Evolutionary conservation across 2,797 vertebrate species (phyloP).

Genomic region (Alosa sapidissima): DNA sequence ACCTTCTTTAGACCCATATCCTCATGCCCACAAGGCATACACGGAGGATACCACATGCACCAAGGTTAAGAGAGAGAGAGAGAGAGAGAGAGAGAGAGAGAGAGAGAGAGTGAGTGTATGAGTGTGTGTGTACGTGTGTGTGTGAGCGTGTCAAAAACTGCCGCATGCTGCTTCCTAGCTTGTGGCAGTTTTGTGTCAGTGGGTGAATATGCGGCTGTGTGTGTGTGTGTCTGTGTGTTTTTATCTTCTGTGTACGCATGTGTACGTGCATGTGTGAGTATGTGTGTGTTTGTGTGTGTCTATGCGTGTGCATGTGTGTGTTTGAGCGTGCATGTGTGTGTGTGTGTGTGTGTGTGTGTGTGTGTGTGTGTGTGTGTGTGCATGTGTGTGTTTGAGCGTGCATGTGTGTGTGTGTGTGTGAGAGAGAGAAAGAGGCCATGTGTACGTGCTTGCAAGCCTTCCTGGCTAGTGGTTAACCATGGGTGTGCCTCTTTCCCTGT

Average conservation of each 20-base stretch:
- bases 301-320: background rate
- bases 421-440: background rate
- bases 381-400: background rate
- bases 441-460: background rate
- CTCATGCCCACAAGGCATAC: background rate
- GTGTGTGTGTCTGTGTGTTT: background rate
- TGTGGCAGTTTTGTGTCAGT: conserved; percentile 13
- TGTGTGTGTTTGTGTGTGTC: background rate
- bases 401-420: background rate
- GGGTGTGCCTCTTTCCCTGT: conserved; percentile 5
- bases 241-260: background rate
- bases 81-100: background rate
- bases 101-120: background rate
- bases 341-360: background rate
- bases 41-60: background rate
- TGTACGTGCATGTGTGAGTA: background rate
- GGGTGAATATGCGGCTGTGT: background rate
- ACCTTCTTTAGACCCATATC: background rate
- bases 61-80: background rate
- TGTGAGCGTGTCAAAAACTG: background rate
- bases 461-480: conserved; percentile 16
- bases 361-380: background rate
- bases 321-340: background rate
- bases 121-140: conserved; percentile 10
- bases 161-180: background rate